Evolutionary conservation across 2,797 vertebrate species (phyloP).

Genomic region (Ciconia nigra): DNA sequence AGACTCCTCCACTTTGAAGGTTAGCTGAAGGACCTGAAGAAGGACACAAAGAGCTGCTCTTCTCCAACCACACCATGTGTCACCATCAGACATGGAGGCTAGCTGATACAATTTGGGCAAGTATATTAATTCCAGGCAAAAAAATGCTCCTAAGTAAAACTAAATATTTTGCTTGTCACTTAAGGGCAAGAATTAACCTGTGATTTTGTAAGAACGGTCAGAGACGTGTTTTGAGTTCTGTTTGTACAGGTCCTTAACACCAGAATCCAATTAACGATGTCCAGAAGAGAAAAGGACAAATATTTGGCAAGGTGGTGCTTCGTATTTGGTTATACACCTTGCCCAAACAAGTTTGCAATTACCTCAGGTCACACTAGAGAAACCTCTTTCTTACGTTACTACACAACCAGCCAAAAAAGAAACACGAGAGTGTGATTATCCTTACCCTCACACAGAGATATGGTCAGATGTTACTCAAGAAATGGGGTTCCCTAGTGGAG

Average conservation of each 20-base stretch:
- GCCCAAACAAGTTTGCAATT: not conserved
- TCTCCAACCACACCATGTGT: not conserved
- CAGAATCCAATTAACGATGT: not conserved
- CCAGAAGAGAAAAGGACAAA: not conserved
- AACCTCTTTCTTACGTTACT: not conserved
- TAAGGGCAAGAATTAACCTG: not conserved
- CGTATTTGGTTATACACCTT: not conserved
- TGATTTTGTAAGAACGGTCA: not conserved
- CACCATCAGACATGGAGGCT: not conserved
- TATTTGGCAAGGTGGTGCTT: not conserved
- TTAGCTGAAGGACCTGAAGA: not conserved
- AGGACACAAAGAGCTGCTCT: not conserved
- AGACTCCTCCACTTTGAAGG: not conserved
- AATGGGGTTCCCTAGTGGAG: not conserved
- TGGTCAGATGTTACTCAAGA: accelerated
- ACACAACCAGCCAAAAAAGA: not conserved
- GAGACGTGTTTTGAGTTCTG: not conserved
- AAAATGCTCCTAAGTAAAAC: not conserved
- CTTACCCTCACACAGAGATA: not conserved
- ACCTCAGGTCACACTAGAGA: not conserved
- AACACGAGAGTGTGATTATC: not conserved
- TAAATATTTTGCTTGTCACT: not conserved
- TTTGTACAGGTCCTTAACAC: not conserved
- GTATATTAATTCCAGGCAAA: not conserved
- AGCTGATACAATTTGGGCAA: not conserved